A percentile compares a stretch with the other conserved stretches of the same genome.
Evolutionary conservation across 2,113 vertebrate genomes (phyloP).

Genomic region (Anthoscopus minutus): DNA sequence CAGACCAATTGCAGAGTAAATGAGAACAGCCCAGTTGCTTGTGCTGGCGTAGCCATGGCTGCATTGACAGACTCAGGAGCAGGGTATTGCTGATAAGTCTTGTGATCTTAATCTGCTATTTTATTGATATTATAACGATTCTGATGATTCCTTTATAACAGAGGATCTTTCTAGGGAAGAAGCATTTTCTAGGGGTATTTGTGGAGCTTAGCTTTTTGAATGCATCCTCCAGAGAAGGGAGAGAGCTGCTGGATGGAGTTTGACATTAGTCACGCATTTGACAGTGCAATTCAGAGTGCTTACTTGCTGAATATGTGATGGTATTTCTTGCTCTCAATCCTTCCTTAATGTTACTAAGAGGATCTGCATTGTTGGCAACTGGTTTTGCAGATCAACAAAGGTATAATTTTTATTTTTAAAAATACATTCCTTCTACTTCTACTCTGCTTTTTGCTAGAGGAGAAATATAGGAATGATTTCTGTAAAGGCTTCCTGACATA

Average conservation of each 20-base stretch:
- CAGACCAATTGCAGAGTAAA: not conserved
- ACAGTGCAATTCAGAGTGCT: not conserved
- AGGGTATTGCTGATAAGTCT: not conserved
- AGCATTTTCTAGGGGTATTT: not conserved
- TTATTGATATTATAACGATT: not conserved
- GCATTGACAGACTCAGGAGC: fast-evolving
- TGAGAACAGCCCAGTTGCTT: not conserved
- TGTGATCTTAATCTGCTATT: not conserved
- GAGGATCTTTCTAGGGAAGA: not conserved
- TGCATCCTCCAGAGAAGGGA: not conserved
- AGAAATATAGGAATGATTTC: not conserved
- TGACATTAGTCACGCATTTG: not conserved
- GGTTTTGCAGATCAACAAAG: not conserved
- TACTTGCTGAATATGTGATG: not conserved
- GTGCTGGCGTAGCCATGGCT: not conserved
- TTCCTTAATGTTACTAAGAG: not conserved
- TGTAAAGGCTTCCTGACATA: not conserved
- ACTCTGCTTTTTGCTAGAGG: not conserved
- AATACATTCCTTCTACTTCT: not conserved
- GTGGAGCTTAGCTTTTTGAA: not conserved
- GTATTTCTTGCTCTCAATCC: not conserved
- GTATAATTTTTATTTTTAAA: not conserved
- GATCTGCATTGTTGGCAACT: not conserved
- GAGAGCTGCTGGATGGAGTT: not conserved
- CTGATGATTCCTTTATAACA: not conserved